Evolutionary conservation across 2,797 vertebrate genomes (phyloP), one percentile per base, ranked within the genome.

Genomic region (Neoniphon sammara): DNA sequence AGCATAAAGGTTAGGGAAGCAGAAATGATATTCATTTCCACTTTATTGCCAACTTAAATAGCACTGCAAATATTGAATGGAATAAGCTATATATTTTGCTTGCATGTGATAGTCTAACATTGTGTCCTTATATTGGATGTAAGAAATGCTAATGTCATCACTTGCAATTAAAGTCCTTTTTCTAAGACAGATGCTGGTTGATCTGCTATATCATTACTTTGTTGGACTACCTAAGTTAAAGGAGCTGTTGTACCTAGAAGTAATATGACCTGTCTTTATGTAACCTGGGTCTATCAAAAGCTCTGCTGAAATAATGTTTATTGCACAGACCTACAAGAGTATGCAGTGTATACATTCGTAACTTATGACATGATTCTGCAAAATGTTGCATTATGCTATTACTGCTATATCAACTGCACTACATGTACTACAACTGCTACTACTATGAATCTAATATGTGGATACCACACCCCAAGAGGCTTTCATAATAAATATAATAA

Each of bases 151-250:
- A 81, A 90, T 91, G 80, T 90, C 87, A 89, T 91, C 87, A 93
- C 87, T 83, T 92, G 87, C 87, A 92, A 93, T 90, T 91, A 91
- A 94, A 92, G 78, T 72, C 84, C 84, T 90, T 56, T 92, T 91
- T 90, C 71, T 89, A 87, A 90, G 50, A 80, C 46, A 50, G n/a
- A 77, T n/a, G 3, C 2, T 55, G 72, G 54, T 20, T 44, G 25
- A 54, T 31, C 18, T 3, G 0, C 57, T 74, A 20, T 73, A 11
- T 73, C 70, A 52, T 64, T 66, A 3, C 2, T 53, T 12, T 10
- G 18, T 36, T 34, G 7, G 7, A 23, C 12, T 15, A 21, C 5
- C 3, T 5, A 62, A 6, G 5, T 55, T 55, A 54, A 25, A 54
- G 7, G 21, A 17, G 7, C 23, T 55, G 2, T 55, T 7, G 4